Percentiles rank a stretch among this genome's conserved stretches.
phyloP scores from a whole-genome alignment of 2,888 invertebrate species.

The Alviniconcha strummeri region DNA sequence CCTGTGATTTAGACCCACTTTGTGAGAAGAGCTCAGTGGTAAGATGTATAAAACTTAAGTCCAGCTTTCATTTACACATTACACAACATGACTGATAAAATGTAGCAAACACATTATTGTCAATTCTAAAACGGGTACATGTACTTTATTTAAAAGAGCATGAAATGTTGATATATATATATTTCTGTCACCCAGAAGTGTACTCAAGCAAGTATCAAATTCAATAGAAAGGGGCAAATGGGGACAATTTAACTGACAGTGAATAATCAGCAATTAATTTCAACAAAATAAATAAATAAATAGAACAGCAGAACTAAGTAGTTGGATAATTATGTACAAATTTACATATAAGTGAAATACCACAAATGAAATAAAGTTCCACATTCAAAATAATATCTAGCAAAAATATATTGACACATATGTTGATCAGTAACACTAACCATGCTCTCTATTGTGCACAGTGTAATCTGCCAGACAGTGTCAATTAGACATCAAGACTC shows the following conservation, averaged over 20 bases:
- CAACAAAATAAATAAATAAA: background rate
- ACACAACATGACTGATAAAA: background rate
- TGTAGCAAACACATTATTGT: background rate
- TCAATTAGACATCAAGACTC: no score
- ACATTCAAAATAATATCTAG: no score
- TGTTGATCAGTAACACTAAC: no score
- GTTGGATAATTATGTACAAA: background rate
- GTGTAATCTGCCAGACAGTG: no score
- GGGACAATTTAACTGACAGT: background rate
- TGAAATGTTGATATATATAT: background rate
- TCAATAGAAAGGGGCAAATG: background rate
- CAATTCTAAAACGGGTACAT: no score
- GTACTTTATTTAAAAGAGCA: background rate
- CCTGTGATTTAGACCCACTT: background rate
- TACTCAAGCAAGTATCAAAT: background rate
- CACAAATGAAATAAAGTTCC: no score
- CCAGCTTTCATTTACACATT: background rate
- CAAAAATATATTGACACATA: no score
- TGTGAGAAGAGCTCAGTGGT: background rate
- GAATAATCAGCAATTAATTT: background rate
- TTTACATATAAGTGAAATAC: background rate
- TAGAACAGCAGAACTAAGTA: background rate
- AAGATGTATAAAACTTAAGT: background rate
- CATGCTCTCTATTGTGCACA: no score
- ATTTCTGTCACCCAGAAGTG: background rate